phyloP scores from a whole-genome alignment of 2,797 vertebrate genomes.

The Anas bernieri region DNA sequence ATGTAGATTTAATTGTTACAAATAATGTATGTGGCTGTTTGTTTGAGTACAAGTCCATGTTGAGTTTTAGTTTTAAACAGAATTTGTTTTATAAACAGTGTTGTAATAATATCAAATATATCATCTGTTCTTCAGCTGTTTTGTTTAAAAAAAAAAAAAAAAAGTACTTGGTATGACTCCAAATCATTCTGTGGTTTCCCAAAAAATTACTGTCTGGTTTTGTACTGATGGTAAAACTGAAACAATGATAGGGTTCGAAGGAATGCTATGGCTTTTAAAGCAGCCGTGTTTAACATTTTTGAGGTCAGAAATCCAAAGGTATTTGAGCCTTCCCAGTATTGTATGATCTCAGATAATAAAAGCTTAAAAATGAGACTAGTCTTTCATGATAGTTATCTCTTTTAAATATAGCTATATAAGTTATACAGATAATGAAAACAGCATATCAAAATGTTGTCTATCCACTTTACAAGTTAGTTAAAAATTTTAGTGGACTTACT shows the following conservation, averaged over 20 bases:
- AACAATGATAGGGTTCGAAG: neutral
- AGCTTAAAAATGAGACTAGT: neutral
- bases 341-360: neutral
- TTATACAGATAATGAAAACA: neutral
- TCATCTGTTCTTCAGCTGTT: slow-evolving; percentile 66
- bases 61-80: slow-evolving; percentile 14
- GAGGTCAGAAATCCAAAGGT: slow-evolving; percentile 34
- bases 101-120: slow-evolving; percentile 32
- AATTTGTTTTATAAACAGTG: slow-evolving; percentile 50
- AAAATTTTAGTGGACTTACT: neutral
- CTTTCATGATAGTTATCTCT: neutral
- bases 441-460: neutral
- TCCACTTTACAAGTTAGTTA: neutral
- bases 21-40: neutral
- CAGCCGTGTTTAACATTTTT: slow-evolving; percentile 47
- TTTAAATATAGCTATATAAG: neutral
- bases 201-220: slow-evolving; percentile 51
- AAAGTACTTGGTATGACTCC: slow-evolving; percentile 52
- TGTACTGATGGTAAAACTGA: slow-evolving; percentile 49
- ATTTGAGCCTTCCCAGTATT: slow-evolving; percentile 8
- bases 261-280: slow-evolving; percentile 46
- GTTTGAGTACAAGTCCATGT: neutral
- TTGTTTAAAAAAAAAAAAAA: neutral
- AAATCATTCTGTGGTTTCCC: slow-evolving; percentile 55
- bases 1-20: neutral